A percentile compares a stretch with the other conserved stretches of the same genome.
These are phyloP conservation scores for Trematomus loennbergii DNA, from an alignment of 2,113 vertebrate genomes.

Conservation along the genomic window DNA sequence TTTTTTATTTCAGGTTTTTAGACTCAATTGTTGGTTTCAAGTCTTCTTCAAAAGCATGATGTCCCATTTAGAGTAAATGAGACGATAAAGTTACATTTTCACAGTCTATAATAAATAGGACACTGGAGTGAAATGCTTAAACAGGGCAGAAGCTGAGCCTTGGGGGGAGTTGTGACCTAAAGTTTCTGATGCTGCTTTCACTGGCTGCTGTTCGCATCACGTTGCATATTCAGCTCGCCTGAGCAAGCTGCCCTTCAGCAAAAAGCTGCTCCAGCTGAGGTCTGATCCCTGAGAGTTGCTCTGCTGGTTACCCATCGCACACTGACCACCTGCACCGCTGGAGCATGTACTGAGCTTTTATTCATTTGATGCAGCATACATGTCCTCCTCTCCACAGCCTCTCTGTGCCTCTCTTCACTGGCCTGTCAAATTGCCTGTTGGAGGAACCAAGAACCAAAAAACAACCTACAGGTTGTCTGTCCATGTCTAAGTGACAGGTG, in stretches of 20 bases:
- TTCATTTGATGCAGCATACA: slow-evolving; percentile 65
- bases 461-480: slow-evolving; percentile 65
- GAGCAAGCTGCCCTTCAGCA: slow-evolving; percentile 36
- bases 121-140: slow-evolving; percentile 15
- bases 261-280: slow-evolving; percentile 51
- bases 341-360: slow-evolving; percentile 60
- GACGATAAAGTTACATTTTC: too few relatives aligned
- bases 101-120: not conserved
- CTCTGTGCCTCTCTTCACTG: slow-evolving; percentile 61
- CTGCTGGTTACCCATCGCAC: slow-evolving; percentile 25
- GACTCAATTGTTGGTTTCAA: too few relatives aligned
- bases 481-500: slow-evolving; percentile 73
- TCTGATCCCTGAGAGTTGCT: slow-evolving; percentile 43
- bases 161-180: slow-evolving; percentile 12
- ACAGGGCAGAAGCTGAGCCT: slow-evolving; percentile 8
- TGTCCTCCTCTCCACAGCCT: slow-evolving; percentile 40
- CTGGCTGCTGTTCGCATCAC: slow-evolving; percentile 14
- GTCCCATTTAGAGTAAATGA: too few relatives aligned
- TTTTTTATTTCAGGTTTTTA: too few relatives aligned
- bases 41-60: too few relatives aligned
- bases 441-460: slow-evolving; percentile 50
- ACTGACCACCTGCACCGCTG: slow-evolving; percentile 55
- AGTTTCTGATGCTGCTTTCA: slow-evolving; percentile 21
- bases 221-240: slow-evolving; percentile 25
- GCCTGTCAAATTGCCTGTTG: slow-evolving; percentile 69